Base-by-base conservation (phyloP, 2,797 vertebrate species). In the Sebastes cheni region DNA sequence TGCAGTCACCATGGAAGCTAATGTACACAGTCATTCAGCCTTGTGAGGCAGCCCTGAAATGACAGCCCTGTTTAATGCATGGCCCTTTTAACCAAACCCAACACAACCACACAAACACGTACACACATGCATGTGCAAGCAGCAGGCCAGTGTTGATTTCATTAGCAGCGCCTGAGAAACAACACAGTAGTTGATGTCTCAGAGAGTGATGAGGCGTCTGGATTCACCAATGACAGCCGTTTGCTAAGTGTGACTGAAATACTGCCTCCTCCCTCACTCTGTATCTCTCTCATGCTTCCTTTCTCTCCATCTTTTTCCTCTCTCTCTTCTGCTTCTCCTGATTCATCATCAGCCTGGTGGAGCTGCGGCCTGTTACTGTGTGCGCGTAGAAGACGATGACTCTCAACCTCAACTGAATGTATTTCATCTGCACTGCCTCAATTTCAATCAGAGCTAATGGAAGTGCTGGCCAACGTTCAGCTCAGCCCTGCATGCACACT, bases 401-500 rank as follows among this genome's bases (percentile, higher is more conserved):
- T 27, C 27, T 27, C 27, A 27, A 27, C 92, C 90, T 94, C 93
- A 92, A 88, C 86, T 84, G 72, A 86, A 90, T 90, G 90, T 91
- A 94, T 96, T 95, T 96, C 66, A 87, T 94, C 92, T 93, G 84
- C 75, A 79, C 86, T 79, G 80, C 87, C 89, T 94, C 88, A 91
- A 81, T 95, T 97, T 96, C 95, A 97, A 96, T 97, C 95, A 96
- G 80, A 77, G 86, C 94, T 97, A 97, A 98, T 97, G 96, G 96
- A 95, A 93, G 76, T 90, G 91, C 86, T 98, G 97, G 97, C 97
- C 92, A 84, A 85, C 68, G 87, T 86, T 96, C 96, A 95, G 92
- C 88, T 90, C 84, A 77, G 70, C 30, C 64, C 66, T 6, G 62
- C 61, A 70, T 54, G n/a, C 58, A 73, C 27, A 39, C 54, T 29